Base-by-base conservation (phyloP, 2,888 invertebrate genomes). In the Lasius fuliginosus region DNA sequence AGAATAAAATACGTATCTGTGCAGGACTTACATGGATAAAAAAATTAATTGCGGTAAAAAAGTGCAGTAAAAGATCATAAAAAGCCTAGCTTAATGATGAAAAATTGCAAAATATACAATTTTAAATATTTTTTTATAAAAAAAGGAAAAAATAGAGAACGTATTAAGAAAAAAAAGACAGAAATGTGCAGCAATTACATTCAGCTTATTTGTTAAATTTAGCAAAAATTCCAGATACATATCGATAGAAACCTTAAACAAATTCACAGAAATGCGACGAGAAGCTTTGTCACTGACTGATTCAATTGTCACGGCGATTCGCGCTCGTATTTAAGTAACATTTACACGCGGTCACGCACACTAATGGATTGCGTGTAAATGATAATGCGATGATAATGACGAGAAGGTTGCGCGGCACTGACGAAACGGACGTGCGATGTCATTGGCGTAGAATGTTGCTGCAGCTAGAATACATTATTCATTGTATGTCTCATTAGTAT, bases 361-460 rank as follows among this genome's bases (percentile, higher is more conserved):
- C 27, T 3, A 36, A 60, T 46, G 8, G 27, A 30, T 33, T 27
- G 42, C 36, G 30, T 23, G 58, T 71, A 73, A 73, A 40, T 62
- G 73, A 81, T 81, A 81, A 81, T 81, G 79, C 27, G 36, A 81
- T 73, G 79, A 81, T 81, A 81, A 81, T 73, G 36, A 71, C 73
- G 58, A 68, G 82, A 76, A 88, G 82, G 88, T 86, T 88, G 81
- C 62, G 82, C 42, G 58, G 36, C 75, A 87, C 84, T 84, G 71
- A 30, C 74, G 6, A 65, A 83, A 84, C 81, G 84, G 82, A 83
- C 81, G 75, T 85, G 49, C 76, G 62, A 3, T 30, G 42, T 33
- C 89, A 86, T 81, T 85, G 85, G 88, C 88, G 86, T 89, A 81
- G 84, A 49, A 71, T 56, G 33, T 60, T 71, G 33, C 3, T 42